Evolutionary conservation across 2,888 invertebrate genomes (phyloP).

Genomic region (Prosopocoilus inquinatus): DNA sequence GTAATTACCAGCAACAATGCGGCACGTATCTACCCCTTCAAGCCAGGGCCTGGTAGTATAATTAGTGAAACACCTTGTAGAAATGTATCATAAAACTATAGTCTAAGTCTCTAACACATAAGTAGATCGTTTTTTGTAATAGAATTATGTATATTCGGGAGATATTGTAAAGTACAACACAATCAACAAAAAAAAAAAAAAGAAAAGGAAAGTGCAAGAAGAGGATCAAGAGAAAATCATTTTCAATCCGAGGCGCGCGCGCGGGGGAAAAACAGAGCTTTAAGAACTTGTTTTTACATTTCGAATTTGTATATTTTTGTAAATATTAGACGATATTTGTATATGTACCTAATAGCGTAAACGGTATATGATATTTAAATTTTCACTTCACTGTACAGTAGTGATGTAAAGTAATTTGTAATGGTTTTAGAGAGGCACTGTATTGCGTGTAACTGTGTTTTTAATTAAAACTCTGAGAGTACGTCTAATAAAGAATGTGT

Average conservation of each 20-base stretch:
- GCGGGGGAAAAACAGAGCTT: too few species aligned
- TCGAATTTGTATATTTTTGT: constrained; percentile 3
- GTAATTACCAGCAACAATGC: constrained; percentile 77
- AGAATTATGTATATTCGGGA: neutral
- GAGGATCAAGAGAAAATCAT: too few species aligned
- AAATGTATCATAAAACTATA: constrained; percentile 17
- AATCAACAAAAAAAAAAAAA: neutral
- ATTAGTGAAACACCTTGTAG: constrained; percentile 17
- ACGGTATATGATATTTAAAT: constrained; percentile 25
- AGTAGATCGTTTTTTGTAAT: neutral
- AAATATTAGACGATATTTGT: constrained; percentile 17
- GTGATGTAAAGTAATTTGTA: constrained; percentile 22
- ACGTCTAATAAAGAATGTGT: constrained; percentile 16
- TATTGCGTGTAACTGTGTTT: constrained; percentile 20
- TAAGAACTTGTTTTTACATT: neutral
- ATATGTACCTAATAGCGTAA: constrained; percentile 24
- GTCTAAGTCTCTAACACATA: neutral
- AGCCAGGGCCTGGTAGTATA: constrained; percentile 83
- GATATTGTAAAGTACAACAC: neutral
- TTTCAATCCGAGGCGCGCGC: too few species aligned
- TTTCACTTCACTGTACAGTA: constrained; percentile 29
- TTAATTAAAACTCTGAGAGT: constrained; percentile 16
- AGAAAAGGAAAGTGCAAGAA: too few species aligned
- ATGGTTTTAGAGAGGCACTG: constrained; percentile 12
- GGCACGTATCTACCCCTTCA: constrained; percentile 81